Conservation (phyloP, 2,113 vertebrate species). For the Cebus imitator region DNA sequence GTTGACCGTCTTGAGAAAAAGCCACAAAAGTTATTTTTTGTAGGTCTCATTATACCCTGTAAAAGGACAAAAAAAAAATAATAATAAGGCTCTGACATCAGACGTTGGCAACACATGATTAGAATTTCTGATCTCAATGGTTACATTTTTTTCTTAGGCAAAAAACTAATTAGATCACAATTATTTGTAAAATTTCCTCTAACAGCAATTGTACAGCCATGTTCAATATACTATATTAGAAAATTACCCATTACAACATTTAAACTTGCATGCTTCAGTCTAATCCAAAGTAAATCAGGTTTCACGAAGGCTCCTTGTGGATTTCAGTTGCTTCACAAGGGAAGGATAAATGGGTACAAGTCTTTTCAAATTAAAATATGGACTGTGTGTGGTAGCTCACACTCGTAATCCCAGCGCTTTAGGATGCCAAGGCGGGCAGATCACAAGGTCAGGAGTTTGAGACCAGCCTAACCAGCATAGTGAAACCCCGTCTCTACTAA, state of each 20-base stretch:
- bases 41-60: neutral
- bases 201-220: neutral
- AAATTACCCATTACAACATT: neutral
- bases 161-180: neutral
- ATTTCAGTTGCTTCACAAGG: neutral
- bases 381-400: no score
- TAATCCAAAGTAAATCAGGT: neutral
- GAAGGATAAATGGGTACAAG: neutral
- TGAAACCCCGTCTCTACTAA: no score
- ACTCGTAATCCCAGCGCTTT: no score
- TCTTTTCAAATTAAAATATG: neutral
- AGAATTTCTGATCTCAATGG: neutral
- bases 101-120: rapidly evolving
- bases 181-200: neutral
- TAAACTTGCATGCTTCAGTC: neutral
- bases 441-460: no score
- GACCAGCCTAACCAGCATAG: no score
- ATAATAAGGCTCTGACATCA: neutral
- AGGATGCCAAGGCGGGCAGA: no score
- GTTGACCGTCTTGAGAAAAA: neutral
- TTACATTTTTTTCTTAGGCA: neutral
- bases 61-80: neutral
- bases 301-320: neutral
- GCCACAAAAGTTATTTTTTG: neutral
- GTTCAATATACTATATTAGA: neutral